Percentiles rank a stretch among this genome's conserved stretches.
Evolutionary conservation across 2,797 vertebrate species (phyloP).

Genomic region (Jordanella pulchra): DNA sequence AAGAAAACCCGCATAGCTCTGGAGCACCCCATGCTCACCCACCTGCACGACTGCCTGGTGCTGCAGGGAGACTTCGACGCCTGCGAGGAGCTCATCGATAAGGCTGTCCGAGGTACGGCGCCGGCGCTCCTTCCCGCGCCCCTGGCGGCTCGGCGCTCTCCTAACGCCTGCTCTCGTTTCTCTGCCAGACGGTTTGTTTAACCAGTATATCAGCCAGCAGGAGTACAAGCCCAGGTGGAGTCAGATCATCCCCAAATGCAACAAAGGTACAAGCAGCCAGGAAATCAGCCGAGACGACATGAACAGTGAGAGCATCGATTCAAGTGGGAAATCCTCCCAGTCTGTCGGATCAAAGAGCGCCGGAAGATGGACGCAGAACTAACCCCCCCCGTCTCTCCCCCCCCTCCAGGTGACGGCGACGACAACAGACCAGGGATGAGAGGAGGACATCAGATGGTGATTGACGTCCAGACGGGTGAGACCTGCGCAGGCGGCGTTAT

Average conservation of each 20-base stretch:
- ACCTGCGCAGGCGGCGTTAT: constrained; percentile 24
- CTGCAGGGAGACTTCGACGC: constrained; percentile 95
- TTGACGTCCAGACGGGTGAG: constrained; percentile 97
- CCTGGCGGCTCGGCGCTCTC: neutral
- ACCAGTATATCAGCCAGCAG: constrained; percentile 99
- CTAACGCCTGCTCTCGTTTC: constrained; percentile 17
- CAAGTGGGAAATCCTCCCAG: constrained; percentile 20
- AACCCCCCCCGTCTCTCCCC: neutral
- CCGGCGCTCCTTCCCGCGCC: neutral
- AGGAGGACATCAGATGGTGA: constrained; percentile 99
- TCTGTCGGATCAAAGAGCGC: constrained; percentile 5
- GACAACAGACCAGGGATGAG: constrained; percentile 98
- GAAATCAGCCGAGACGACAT: constrained; percentile 69
- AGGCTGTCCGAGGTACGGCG: constrained; percentile 91
- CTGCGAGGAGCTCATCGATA: constrained; percentile 97
- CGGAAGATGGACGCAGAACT: constrained; percentile 1
- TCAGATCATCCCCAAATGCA: constrained; percentile 98
- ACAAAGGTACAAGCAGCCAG: constrained; percentile 87
- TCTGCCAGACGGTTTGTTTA: constrained; percentile 93
- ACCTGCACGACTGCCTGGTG: constrained; percentile 94
- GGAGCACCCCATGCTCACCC: constrained; percentile 98
- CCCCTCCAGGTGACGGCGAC: constrained; percentile 87
- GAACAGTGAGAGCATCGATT: constrained; percentile 69
- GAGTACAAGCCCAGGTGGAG: constrained; percentile 99
- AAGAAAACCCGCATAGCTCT: constrained; percentile 97